A percentile compares a stretch with the other conserved stretches of the same genome.
phyloP scores from a whole-genome alignment of 2,888 invertebrate genomes.

The Hoplodrina blanda region DNA sequence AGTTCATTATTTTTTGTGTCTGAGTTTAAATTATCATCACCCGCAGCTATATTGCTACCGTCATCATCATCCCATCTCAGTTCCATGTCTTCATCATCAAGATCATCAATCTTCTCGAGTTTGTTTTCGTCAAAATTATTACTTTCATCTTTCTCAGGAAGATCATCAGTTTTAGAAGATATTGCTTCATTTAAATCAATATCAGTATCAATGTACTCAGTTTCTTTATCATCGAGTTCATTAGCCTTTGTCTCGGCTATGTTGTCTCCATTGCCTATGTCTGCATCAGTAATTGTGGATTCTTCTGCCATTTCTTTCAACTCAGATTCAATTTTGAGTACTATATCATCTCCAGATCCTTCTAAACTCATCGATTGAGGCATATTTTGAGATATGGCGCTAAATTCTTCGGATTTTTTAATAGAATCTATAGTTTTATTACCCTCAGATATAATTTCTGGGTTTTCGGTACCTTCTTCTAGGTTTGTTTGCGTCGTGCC shows the following conservation, averaged over 20 bases:
- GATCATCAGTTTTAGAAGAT: background rate
- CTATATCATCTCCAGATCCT: constrained; percentile 19
- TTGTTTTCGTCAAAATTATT: background rate
- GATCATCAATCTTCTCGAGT: constrained; percentile 4
- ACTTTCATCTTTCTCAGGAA: background rate
- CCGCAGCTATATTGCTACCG: constrained; percentile 43
- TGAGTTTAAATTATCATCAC: constrained; percentile 66
- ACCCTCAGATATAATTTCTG: background rate
- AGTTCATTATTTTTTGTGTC: constrained; percentile 1
- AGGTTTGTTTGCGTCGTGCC: background rate
- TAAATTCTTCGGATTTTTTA: background rate
- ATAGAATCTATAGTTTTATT: background rate
- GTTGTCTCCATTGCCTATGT: constrained; percentile 11
- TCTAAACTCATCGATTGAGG: background rate
- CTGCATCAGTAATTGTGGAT: background rate
- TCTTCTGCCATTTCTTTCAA: background rate
- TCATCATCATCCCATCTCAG: constrained; percentile 80
- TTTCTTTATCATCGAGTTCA: background rate
- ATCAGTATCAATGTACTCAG: background rate
- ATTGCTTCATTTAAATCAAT: background rate
- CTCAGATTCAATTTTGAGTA: background rate
- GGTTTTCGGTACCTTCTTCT: constrained; percentile 1
- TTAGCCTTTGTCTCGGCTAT: background rate
- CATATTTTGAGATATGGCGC: background rate
- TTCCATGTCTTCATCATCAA: constrained; percentile 71